Base-by-base conservation (phyloP, 2,888 invertebrate species). In the Synergus japonicus region DNA sequence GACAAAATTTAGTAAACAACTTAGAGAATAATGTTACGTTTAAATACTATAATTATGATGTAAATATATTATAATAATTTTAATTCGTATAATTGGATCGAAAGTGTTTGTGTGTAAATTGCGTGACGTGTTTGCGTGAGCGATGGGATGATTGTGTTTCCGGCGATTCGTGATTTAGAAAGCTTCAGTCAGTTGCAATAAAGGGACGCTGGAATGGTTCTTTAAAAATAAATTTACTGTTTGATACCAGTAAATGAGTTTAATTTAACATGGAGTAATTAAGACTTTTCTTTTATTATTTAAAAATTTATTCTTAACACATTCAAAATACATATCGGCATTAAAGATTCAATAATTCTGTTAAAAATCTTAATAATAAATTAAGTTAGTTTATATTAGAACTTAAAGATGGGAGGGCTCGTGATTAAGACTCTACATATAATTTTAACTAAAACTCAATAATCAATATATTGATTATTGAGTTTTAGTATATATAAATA, bases 71-170 rank as follows among this genome's bases (percentile, higher is more conserved):
- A 22, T 29, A 22, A 46, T 15, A 29, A 73, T 73, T 37, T 54
- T 5, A n/a, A 73, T 37, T 54, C 54, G 4, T 8, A 73, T 54
- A 73, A 54, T 73, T 73, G 37, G 69, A 73, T 37, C 37, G 54
- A 73, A 73, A 73, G 73, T 73, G 73, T 73, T 73, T 73, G 73
- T 73, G 73, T 73, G 73, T 41, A 54, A 73, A 73, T 73, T 73
- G 54, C 73, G 73, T 73, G 73, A 73, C 73, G 29, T 54, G 49
- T 69, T 69, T 73, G 73, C 73, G 73, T 73, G 73, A 73, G 37
- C n/a, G 29, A 18, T 54, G n/a, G 12, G n/a, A n/a, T n/a, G 69
- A 69, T 69, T 37, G 69, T 69, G 44, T 69, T 69, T 69, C 69
- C 49, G 69, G 69, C 4, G 15, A 69, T 49, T 49, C 69, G 69